phyloP scores from a whole-genome alignment of 2,113 vertebrate species.

The Protobothrops mucrosquamatus region DNA sequence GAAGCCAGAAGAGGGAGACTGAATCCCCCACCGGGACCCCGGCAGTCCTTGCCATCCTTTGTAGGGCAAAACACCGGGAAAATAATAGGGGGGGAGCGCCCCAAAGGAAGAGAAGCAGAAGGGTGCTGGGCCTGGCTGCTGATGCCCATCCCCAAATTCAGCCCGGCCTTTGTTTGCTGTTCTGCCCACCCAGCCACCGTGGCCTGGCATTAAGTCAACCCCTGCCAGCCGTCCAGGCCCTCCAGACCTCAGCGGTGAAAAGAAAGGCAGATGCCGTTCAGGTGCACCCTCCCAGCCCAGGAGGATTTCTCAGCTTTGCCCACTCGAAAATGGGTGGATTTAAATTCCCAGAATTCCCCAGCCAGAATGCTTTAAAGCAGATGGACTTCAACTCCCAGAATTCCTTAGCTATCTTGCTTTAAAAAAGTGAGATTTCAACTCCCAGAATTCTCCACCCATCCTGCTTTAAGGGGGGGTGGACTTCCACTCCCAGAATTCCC shows the following conservation, averaged over 20 bases:
- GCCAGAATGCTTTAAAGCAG: too few relatives aligned
- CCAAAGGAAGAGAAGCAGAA: neutral
- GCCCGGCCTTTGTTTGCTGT: neutral
- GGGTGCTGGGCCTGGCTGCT: accelerated
- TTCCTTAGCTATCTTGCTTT: neutral
- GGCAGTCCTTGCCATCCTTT: neutral
- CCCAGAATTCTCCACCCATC: neutral
- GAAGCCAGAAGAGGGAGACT: neutral
- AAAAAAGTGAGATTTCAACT: neutral
- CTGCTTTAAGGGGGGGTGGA: neutral
- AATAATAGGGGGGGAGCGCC: neutral
- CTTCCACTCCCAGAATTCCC: neutral
- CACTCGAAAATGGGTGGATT: too few relatives aligned
- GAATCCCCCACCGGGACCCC: neutral
- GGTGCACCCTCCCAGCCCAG: too few relatives aligned
- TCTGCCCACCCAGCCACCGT: neutral
- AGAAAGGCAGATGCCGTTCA: too few relatives aligned
- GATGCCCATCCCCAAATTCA: neutral
- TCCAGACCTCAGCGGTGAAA: neutral
- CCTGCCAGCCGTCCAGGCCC: too few relatives aligned
- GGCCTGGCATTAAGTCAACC: neutral
- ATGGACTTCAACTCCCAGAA: neutral
- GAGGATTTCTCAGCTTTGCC: too few relatives aligned
- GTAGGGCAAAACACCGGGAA: neutral
- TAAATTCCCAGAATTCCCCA: too few relatives aligned